Percentiles rank a stretch among this genome's conserved stretches.
These are phyloP conservation scores for Anagrus nilaparvatae DNA, from an alignment of 1,140 invertebrate genomes.

Conservation along the genomic window DNA sequence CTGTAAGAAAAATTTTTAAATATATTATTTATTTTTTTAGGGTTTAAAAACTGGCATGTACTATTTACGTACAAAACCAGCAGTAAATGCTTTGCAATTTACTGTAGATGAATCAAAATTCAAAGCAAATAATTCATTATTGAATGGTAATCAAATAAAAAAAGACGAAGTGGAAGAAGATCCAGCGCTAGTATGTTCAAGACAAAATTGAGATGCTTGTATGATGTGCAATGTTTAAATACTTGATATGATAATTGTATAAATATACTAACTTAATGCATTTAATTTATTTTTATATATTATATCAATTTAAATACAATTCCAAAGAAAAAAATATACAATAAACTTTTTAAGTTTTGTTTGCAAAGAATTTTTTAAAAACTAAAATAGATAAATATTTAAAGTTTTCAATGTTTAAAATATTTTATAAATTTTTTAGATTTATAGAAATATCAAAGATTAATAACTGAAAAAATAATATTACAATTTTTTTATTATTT, in stretches of 20 bases:
- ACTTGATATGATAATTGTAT: neutral
- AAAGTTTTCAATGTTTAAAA: too few species aligned
- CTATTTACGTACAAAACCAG: constrained; percentile 93
- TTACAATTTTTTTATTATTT: too few species aligned
- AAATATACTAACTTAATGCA: neutral
- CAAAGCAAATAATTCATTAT: constrained; percentile 22
- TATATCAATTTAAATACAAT: neutral
- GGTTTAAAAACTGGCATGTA: constrained; percentile 99
- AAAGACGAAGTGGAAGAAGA: constrained; percentile 46
- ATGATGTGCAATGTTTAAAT: constrained; percentile 62
- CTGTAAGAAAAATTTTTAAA: constrained; percentile 42
- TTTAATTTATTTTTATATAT: neutral
- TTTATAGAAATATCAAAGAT: too few species aligned
- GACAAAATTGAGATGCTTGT: constrained; percentile 87
- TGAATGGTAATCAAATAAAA: constrained; percentile 22
- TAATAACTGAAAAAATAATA: too few species aligned
- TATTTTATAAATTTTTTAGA: too few species aligned
- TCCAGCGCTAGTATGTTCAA: constrained; percentile 68
- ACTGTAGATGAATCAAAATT: constrained; percentile 89
- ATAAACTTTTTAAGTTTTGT: neutral
- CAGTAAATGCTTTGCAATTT: constrained; percentile 93
- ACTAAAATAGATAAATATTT: constrained; percentile 9
- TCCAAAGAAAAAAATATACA: neutral
- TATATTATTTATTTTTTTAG: constrained; percentile 35
- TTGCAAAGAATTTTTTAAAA: constrained; percentile 1